A percentile compares a stretch with the other conserved stretches of the same genome.
These are phyloP conservation scores for Heliothis subflexa DNA, from an alignment of 1,140 invertebrate species.

Conservation along the genomic window DNA sequence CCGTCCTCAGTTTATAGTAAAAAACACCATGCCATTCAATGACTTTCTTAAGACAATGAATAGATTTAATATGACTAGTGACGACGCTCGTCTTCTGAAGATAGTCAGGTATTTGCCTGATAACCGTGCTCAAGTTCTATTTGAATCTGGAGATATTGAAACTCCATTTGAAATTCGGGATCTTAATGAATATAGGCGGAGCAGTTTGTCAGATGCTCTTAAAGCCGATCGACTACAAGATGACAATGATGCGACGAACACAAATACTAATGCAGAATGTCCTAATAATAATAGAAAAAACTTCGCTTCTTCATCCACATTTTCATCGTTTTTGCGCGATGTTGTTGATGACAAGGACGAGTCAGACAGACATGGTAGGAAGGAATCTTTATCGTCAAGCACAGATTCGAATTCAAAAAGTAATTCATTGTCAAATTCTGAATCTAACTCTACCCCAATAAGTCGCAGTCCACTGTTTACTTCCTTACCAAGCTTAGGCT, in stretches of 20 bases:
- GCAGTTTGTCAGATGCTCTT: not conserved
- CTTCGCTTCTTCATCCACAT: too few relatives aligned
- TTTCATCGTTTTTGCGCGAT: too few relatives aligned
- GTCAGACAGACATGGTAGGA: too few relatives aligned
- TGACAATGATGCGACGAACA: not conserved
- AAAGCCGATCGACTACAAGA: not conserved
- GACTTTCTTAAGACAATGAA: not conserved
- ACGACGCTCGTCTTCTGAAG: slow-evolving; percentile 13
- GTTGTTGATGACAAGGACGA: too few relatives aligned
- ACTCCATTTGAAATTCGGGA: slow-evolving; percentile 10
- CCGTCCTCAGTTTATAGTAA: slow-evolving; percentile 21
- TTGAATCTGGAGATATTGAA: slow-evolving; percentile 22
- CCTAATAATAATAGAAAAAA: not conserved
- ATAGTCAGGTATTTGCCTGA: slow-evolving; percentile 21
- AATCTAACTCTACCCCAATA: too few relatives aligned
- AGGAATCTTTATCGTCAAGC: too few relatives aligned
- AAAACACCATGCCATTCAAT: slow-evolving; percentile 16
- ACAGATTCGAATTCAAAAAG: too few relatives aligned
- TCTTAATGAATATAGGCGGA: not conserved
- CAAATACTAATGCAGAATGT: not conserved
- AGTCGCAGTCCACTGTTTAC: too few relatives aligned
- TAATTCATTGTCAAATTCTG: too few relatives aligned
- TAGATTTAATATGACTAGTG: slow-evolving; percentile 6
- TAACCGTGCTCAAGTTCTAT: slow-evolving; percentile 3
- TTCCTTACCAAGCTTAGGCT: too few relatives aligned